Evolutionary conservation across 1,140 invertebrate genomes (phyloP).

Genomic region (Drosophila ohnishii): DNA sequence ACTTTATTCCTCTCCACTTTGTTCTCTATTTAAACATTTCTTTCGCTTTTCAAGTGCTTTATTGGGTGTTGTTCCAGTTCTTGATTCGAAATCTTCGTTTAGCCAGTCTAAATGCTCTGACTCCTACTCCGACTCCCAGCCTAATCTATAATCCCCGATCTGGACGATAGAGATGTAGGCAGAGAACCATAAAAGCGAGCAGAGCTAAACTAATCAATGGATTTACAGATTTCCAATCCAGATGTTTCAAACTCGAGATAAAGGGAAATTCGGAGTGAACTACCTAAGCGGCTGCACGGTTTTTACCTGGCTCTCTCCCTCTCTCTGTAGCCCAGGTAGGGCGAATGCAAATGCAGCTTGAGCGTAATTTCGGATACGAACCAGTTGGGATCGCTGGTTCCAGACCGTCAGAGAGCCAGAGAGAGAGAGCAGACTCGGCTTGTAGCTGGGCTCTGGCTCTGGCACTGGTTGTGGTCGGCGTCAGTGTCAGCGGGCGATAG

Average conservation of each 20-base stretch:
- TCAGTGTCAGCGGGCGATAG: conserved; percentile 4
- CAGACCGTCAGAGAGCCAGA: conserved; percentile 11
- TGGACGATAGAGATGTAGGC: conserved; percentile 54
- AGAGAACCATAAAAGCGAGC: conserved; percentile 48
- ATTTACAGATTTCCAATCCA: conserved; percentile 32
- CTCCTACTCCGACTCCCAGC: not conserved
- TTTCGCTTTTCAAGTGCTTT: not conserved
- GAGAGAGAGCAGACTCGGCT: conserved; percentile 1
- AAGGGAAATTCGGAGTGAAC: conserved; percentile 29
- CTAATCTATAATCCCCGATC: conserved; percentile 10
- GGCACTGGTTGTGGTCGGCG: not conserved
- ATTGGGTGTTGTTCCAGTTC: conserved; percentile 8
- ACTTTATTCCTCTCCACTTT: not conserved
- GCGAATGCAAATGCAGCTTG: conserved; percentile 62
- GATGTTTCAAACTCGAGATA: conserved; percentile 35
- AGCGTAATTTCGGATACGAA: conserved; percentile 47
- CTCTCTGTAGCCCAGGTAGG: conserved; percentile 30
- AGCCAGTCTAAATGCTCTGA: not conserved
- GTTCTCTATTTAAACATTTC: not conserved
- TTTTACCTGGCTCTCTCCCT: conserved; percentile 9
- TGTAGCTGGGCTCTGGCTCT: conserved; percentile 21
- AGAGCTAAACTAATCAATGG: conserved; percentile 37
- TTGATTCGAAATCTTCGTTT: conserved; percentile 7
- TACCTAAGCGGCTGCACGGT: conserved; percentile 22
- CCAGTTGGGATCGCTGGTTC: conserved; percentile 68